Conservation (phyloP, 2,888 invertebrate species). For the Amiota mariae region DNA sequence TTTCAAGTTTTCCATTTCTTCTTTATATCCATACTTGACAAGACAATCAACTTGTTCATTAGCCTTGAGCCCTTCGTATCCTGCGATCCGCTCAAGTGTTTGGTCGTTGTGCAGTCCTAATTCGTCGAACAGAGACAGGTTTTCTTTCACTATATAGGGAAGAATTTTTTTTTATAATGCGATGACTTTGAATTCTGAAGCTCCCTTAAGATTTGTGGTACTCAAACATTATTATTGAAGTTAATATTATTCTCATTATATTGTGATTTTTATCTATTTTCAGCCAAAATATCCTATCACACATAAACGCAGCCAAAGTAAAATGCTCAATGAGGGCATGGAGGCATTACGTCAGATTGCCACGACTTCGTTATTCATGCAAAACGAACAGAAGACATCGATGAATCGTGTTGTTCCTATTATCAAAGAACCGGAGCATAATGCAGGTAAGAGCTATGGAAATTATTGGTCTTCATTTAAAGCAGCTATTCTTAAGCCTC, state of each 20-base stretch:
- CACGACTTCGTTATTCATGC: conserved; percentile 74
- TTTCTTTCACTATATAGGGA: not conserved
- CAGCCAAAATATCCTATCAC: conserved; percentile 70
- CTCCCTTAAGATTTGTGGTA: not conserved
- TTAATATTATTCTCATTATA: not conserved
- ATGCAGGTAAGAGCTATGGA: not conserved
- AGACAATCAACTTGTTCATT: too few species aligned
- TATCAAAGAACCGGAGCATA: conserved; percentile 72
- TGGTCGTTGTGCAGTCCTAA: too few species aligned
- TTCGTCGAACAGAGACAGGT: too few species aligned
- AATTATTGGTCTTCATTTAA: too few species aligned
- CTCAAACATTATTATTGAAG: too few species aligned
- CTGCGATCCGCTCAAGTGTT: too few species aligned
- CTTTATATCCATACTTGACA: too few species aligned
- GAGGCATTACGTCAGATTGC: conserved; percentile 74
- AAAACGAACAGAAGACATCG: conserved; percentile 73
- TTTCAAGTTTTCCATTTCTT: too few species aligned
- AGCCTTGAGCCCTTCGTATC: too few species aligned
- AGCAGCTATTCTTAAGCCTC: too few species aligned
- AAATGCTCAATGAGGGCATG: conserved; percentile 74
- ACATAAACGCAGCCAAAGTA: conserved; percentile 71
- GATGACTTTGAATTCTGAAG: not conserved
- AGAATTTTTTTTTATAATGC: not conserved
- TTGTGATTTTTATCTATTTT: not conserved
- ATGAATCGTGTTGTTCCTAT: conserved; percentile 72